phyloP scores from a whole-genome alignment of 2,113 vertebrate genomes.

The Rhipidura dahli region DNA sequence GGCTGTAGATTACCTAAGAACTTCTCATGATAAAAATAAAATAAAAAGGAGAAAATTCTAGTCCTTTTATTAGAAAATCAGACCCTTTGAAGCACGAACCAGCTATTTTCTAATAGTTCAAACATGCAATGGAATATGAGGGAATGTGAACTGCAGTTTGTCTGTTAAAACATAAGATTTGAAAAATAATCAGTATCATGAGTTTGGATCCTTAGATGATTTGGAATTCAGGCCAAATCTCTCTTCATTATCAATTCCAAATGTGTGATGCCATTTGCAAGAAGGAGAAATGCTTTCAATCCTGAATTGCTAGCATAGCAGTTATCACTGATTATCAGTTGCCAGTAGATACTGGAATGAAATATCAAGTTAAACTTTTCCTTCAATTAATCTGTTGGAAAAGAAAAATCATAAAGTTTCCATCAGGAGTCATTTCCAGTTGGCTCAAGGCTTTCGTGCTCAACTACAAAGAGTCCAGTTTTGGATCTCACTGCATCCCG shows the following conservation, averaged over 20 bases:
- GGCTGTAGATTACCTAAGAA: neutral
- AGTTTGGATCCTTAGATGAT: slow-evolving; percentile 22
- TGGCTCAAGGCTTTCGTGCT: neutral
- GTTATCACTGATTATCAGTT: neutral
- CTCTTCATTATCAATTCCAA: slow-evolving; percentile 34
- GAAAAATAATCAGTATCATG: slow-evolving; percentile 31
- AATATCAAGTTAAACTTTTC: slow-evolving; percentile 25
- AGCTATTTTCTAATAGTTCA: neutral
- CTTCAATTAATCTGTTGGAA: slow-evolving; percentile 39
- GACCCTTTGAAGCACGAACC: neutral
- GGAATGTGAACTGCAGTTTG: neutral
- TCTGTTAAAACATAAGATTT: slow-evolving; percentile 22
- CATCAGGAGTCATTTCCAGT: slow-evolving; percentile 35
- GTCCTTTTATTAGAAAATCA: neutral
- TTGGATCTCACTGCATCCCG: neutral
- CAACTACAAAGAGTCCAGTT: slow-evolving; percentile 27
- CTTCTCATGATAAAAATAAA: neutral
- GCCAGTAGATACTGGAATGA: slow-evolving; percentile 7
- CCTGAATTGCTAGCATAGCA: neutral
- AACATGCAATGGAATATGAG: neutral
- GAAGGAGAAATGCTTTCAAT: neutral
- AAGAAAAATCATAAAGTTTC: slow-evolving; percentile 3
- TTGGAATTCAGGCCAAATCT: slow-evolving; percentile 15
- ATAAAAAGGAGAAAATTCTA: neutral
- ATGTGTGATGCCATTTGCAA: slow-evolving; percentile 14